A percentile compares a stretch with the other conserved stretches of the same genome.
Evolutionary conservation across 2,888 invertebrate genomes (phyloP).

Genomic region (Thyatira batis): DNA sequence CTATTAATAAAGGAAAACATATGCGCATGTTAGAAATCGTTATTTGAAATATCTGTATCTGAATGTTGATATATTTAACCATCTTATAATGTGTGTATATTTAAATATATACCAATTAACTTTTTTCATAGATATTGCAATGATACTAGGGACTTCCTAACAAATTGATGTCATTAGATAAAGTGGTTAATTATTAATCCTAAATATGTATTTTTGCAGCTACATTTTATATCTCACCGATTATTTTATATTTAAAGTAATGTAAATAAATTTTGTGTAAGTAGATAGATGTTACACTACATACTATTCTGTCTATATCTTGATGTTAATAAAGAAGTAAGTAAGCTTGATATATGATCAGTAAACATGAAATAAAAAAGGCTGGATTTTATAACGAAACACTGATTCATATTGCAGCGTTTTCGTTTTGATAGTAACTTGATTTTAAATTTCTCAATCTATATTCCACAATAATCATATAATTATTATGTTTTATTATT

Average conservation of each 20-base stretch:
- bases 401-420: neutral
- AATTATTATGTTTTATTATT: neutral
- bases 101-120: too few relatives aligned
- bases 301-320: conserved; percentile 16
- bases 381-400: neutral
- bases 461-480: neutral
- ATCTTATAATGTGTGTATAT: too few relatives aligned
- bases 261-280: conserved; percentile 20
- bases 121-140: neutral
- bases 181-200: neutral
- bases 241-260: conserved; percentile 20
- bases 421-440: neutral
- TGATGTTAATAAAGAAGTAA: neutral
- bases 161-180: neutral
- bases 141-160: neutral
- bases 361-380: neutral
- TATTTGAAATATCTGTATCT: too few relatives aligned
- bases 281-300: conserved; percentile 24
- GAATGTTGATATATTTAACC: too few relatives aligned
- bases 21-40: too few relatives aligned
- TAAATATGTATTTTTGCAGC: neutral
- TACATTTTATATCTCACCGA: conserved; percentile 35
- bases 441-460: too few relatives aligned
- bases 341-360: conserved; percentile 5
- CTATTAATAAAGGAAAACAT: too few relatives aligned